phyloP scores from a whole-genome alignment of 2,888 invertebrate genomes.

The Nephrotoma guestfalica region DNA sequence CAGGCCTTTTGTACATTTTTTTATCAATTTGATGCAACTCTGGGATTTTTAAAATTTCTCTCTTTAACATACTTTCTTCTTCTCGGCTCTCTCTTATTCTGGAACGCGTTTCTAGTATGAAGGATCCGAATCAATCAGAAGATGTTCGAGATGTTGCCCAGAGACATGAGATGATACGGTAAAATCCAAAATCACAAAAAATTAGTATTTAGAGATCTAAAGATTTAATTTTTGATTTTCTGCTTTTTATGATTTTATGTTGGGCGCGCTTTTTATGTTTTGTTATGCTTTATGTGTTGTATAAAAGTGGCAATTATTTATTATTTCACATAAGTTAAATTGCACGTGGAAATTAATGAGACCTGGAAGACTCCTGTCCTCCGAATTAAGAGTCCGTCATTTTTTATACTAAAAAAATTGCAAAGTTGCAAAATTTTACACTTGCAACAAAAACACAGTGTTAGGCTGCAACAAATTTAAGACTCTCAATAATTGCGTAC shows the following conservation, averaged over 20 bases:
- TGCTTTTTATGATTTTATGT: neutral
- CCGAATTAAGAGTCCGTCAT: too few species aligned
- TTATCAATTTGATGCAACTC: neutral
- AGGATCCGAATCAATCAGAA: slow-evolving; percentile 21
- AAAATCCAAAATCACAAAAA: slow-evolving; percentile 16
- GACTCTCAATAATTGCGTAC: too few species aligned
- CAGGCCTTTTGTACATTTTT: neutral
- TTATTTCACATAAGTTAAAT: too few species aligned
- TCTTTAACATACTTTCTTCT: slow-evolving; percentile 1
- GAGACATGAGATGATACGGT: slow-evolving; percentile 36
- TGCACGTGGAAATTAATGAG: too few species aligned
- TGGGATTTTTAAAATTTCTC: neutral
- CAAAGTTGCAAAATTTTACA: neutral
- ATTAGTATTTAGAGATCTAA: neutral
- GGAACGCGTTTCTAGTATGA: neutral
- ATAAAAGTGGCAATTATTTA: neutral
- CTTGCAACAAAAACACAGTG: neutral
- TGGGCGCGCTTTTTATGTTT: neutral
- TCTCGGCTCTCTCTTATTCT: slow-evolving; percentile 8
- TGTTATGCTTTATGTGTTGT: neutral
- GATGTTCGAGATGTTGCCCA: slow-evolving; percentile 36
- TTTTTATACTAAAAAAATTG: too few species aligned
- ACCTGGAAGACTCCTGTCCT: too few species aligned
- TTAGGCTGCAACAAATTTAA: neutral
- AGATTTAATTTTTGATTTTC: neutral